These are phyloP conservation scores for Gonioctena quinquepunctata DNA, from an alignment of 1,140 invertebrate species.

Conservation along the genomic window DNA sequence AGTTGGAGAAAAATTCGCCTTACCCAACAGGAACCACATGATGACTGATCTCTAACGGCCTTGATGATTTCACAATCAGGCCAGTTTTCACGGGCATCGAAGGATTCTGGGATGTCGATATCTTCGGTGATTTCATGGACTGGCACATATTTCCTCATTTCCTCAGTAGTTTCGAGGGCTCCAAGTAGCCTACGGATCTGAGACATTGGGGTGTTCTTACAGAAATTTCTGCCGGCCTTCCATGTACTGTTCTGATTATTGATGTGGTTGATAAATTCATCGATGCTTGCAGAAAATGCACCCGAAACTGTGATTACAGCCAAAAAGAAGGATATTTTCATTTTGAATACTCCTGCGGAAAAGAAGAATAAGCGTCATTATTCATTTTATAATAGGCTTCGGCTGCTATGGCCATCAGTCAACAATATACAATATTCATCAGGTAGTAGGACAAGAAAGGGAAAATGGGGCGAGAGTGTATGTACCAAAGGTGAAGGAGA, in stretches of 20 bases:
- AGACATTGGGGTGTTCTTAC: not conserved
- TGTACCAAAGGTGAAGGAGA: too few species aligned
- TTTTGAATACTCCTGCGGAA: not conserved
- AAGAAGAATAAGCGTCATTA: not conserved
- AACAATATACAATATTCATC: too few species aligned
- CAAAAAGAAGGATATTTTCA: not conserved
- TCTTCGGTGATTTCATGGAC: conserved; percentile 42
- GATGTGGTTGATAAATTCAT: conserved; percentile 23
- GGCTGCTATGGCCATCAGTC: too few species aligned
- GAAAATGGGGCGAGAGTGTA: too few species aligned
- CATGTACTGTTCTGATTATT: conserved; percentile 22
- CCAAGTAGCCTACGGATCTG: not conserved
- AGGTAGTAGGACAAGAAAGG: too few species aligned
- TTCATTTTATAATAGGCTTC: too few species aligned
- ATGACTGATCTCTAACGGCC: conserved; percentile 19
- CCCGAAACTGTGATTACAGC: not conserved
- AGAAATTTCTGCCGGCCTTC: conserved; percentile 30
- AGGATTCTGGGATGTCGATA: conserved; percentile 16
- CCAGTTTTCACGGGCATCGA: conserved; percentile 27
- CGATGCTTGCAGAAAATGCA: not conserved
- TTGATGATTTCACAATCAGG: conserved; percentile 17
- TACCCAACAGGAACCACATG: conserved; percentile 31
- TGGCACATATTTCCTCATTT: conserved; percentile 52
- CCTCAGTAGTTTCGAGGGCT: not conserved
- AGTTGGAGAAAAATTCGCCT: too few species aligned